Evolutionary conservation across 2,797 vertebrate species (phyloP).

Genomic region (Cyclopterus lumpus): DNA sequence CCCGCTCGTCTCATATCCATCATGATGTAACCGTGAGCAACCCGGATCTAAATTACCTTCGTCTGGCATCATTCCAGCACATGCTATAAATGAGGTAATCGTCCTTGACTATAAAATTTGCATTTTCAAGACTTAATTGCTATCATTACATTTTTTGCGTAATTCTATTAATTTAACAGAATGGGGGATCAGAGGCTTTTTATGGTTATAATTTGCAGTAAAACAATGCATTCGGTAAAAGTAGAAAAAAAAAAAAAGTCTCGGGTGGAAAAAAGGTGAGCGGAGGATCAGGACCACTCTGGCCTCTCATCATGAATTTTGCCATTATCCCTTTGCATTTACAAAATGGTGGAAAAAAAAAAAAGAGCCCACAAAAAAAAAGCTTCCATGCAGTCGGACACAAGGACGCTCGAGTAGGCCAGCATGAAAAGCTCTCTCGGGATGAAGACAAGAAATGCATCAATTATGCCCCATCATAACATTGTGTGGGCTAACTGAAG

Average conservation of each 20-base stretch:
- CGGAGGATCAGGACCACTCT: constrained; percentile 70
- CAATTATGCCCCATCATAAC: constrained; percentile 66
- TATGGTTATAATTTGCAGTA: constrained; percentile 99
- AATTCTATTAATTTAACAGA: constrained; percentile 99
- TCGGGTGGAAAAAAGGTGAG: constrained; percentile 62
- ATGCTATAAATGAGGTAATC: constrained; percentile 99
- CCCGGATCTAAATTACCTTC: constrained; percentile 98
- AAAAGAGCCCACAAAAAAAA: constrained; percentile 37
- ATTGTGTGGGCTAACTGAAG: constrained; percentile 83
- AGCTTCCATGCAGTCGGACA: constrained; percentile 30
- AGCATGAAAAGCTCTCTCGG: constrained; percentile 58
- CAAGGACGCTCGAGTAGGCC: constrained; percentile 40
- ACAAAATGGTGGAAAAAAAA: constrained; percentile 25
- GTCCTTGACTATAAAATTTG: constrained; percentile 99
- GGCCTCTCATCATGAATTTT: constrained; percentile 71
- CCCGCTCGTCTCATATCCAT: constrained; percentile 93
- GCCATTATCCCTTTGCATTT: constrained; percentile 57
- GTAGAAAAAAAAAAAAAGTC: constrained; percentile 86
- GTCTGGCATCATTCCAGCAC: constrained; percentile 98
- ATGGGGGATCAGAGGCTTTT: constrained; percentile 95
- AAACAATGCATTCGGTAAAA: constrained; percentile 94
- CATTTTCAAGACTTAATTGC: constrained; percentile 99
- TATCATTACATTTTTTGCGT: constrained; percentile 99
- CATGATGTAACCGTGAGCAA: constrained; percentile 99
- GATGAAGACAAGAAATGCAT: constrained; percentile 62